Evolutionary conservation across 2,113 vertebrate genomes (phyloP).

Genomic region (Phalacrocorax brasilianus): DNA sequence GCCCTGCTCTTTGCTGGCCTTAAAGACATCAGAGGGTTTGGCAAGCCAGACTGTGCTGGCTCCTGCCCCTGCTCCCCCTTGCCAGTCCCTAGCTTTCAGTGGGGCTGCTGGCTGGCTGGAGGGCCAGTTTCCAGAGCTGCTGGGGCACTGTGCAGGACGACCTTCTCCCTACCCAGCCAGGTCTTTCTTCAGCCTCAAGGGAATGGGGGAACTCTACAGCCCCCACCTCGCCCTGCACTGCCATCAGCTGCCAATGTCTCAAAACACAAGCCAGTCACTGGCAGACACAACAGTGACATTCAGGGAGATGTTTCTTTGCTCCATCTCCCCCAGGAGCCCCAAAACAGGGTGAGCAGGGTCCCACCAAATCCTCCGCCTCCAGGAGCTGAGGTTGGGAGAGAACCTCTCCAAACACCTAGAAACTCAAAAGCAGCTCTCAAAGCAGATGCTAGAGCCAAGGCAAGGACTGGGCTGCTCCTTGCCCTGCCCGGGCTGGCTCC

Average conservation of each 20-base stretch:
- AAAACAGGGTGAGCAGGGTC: not conserved
- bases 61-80: not conserved
- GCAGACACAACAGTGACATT: not conserved
- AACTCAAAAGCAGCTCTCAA: not conserved
- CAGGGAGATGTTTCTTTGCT: not conserved
- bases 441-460: not conserved
- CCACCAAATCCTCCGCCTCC: not conserved
- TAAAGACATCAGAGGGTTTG: not conserved
- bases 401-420: not conserved
- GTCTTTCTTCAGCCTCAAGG: not conserved
- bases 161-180: not conserved
- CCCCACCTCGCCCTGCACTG: not conserved
- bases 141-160: not conserved
- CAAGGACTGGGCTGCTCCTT: not conserved
- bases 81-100: not conserved
- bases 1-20: not conserved
- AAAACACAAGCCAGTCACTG: not conserved
- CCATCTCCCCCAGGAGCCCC: not conserved
- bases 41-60: rapidly evolving
- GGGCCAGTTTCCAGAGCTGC: not conserved
- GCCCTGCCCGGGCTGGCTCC: not conserved
- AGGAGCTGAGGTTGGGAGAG: not conserved
- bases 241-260: not conserved
- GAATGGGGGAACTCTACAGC: not conserved
- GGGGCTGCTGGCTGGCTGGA: not conserved